Evolutionary conservation across 2,113 vertebrate species (phyloP), one percentile per base, ranked within the genome.

Genomic region (Lepidothrix coronata): DNA sequence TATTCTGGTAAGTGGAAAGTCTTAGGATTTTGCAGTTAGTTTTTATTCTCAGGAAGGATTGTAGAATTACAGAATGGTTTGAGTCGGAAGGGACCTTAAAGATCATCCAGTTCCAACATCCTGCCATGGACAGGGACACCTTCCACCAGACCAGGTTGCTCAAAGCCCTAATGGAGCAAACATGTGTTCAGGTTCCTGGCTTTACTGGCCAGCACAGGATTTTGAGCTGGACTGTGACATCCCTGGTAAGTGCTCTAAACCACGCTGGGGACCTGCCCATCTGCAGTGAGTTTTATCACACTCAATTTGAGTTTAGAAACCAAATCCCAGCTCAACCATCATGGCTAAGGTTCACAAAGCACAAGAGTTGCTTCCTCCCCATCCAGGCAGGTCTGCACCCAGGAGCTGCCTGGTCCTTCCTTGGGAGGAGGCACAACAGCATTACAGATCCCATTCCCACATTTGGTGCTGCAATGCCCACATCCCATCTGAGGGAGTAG

Each of bases 1-100:
- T 55, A 68, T 72, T 86, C 57, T 78, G 48, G 65, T 75, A 59
- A 92, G 84, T 72, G 80, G 89, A 93, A 95, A 89, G 74, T 84
- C 74, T 72, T 78, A 52, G 61, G 35, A 57, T 12, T 95, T 81
- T 91, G 59, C 33, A 35, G 68, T 63, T 48, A 55, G 43, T 44
- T 95, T 96, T 95, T 92, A 44, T 85, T 92, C 68, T 52, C 61
- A 30, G 46, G 39, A 81, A 91, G 35, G 44, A 48, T 24, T 0
- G 0, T 43, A 37, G 48, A 62, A 35, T 63, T 48, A 28, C 31
- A 57, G 63, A 43, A 63, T 44, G 27, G 19, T 57, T 71, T 57
- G 27, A 18, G 18, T 84, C 37, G 72, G 49, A 49, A 76, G 31
- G 9, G 35, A 35, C 35, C 62, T 41, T 35, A 49, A 77, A 57